A percentile compares a stretch with the other conserved stretches of the same genome.
Conservation (phyloP, 2,888 invertebrate genomes). For the Dynastes tityus region DNA sequence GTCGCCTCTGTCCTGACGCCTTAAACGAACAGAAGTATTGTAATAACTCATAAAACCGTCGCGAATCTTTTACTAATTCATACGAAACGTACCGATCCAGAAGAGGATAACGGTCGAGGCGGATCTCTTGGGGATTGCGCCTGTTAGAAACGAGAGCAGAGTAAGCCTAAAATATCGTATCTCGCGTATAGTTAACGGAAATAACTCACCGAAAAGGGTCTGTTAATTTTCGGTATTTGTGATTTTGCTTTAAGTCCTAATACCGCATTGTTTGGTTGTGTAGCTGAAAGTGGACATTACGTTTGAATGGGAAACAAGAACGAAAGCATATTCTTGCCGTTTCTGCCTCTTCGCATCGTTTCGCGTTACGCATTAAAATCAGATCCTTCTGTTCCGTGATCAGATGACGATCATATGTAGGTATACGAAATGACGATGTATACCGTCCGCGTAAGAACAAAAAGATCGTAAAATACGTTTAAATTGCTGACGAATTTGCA, state of each 20-base stretch:
- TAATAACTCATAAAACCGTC: background rate
- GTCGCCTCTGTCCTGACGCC: constrained; percentile 20
- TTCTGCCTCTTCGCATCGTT: too few relatives aligned
- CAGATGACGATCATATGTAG: too few relatives aligned
- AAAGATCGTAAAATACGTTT: background rate
- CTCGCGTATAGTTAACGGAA: too few relatives aligned
- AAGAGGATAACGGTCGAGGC: constrained; percentile 19
- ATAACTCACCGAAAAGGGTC: constrained; percentile 43
- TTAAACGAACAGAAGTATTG: constrained; percentile 5
- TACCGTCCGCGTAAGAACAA: too few relatives aligned
- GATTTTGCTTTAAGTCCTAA: constrained; percentile 40
- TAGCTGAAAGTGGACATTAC: constrained; percentile 29
- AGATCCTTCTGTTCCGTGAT: too few relatives aligned
- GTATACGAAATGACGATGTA: too few relatives aligned
- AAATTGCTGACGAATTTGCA: background rate
- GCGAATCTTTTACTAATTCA: background rate
- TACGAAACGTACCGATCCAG: background rate
- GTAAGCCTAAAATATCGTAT: background rate
- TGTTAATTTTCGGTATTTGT: constrained; percentile 51
- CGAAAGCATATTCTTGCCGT: too few relatives aligned
- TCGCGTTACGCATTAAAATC: too few relatives aligned
- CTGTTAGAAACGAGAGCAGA: background rate
- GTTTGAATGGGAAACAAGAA: too few relatives aligned
- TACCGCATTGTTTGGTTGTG: constrained; percentile 23
- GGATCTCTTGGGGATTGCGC: constrained; percentile 31